Percentiles rank a stretch among this genome's conserved stretches.
Evolutionary conservation across 2,888 invertebrate species (phyloP).

Genomic region (Ametastegia equiseti): DNA sequence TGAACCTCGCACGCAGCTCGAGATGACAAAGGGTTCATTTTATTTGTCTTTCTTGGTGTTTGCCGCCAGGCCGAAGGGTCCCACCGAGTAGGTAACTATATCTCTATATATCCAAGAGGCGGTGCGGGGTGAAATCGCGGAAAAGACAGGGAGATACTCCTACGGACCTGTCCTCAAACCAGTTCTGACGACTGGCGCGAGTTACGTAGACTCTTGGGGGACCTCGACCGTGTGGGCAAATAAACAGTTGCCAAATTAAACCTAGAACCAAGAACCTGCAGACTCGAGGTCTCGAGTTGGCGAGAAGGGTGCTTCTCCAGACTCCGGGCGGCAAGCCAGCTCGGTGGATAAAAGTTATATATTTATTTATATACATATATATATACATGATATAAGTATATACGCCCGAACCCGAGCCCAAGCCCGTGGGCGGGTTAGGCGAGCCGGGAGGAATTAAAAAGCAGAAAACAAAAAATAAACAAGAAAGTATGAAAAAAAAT

Average conservation of each 20-base stretch:
- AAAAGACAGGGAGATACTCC: slow-evolving; percentile 16
- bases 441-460: slow-evolving; percentile 19
- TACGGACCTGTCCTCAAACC: slow-evolving; percentile 25
- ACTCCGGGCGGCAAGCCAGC: slow-evolving; percentile 9
- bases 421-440: not conserved
- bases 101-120: slow-evolving; percentile 11
- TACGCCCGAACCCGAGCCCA: too few relatives aligned
- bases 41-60: slow-evolving; percentile 45
- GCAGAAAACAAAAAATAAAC: too few relatives aligned
- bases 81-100: slow-evolving; percentile 11
- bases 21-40: slow-evolving; percentile 47
- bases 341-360: slow-evolving; percentile 14
- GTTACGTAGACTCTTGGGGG: slow-evolving; percentile 28
- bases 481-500: too few relatives aligned
- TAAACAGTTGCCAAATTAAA: slow-evolving; percentile 52
- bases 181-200: slow-evolving; percentile 37
- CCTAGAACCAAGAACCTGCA: slow-evolving; percentile 48
- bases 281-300: slow-evolving; percentile 16
- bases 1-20: slow-evolving; percentile 39
- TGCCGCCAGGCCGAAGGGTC: slow-evolving; percentile 31
- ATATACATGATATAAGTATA: not conserved
- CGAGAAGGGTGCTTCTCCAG: slow-evolving; percentile 36
- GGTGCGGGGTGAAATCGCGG: not conserved
- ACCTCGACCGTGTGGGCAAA: slow-evolving; percentile 49
- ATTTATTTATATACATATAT: slow-evolving; percentile 12